Evolutionary conservation across 23 tunicate species (phyloP), one percentile per base, ranked within the genome.

Genomic region (Phallusia fumigata): DNA sequence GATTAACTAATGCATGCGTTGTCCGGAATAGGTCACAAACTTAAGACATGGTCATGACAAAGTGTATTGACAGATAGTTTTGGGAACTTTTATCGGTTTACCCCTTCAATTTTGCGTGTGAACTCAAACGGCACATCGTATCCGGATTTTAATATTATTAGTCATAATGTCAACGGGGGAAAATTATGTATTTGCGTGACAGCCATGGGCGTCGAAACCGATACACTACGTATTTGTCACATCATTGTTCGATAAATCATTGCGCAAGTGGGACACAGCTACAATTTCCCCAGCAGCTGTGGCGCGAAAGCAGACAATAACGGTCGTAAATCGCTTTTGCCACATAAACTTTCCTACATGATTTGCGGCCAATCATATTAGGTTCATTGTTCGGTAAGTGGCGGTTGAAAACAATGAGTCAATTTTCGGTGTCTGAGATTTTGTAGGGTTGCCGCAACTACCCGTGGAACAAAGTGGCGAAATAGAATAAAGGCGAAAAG

Each of bases 331-430:
- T 58, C 69, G 69, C 15, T 22, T 58, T 11, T 16, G 28, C 28
- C 13, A 58, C 69, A 58, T 58, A 58, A 58, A 58, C 69, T 58
- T 58, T 58, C 69, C 69, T 58, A 58, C 69, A 58, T 13, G 69
- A 58, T 58, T 40, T 58, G 69, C 69, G 69, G 69, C 28, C 3
- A 13, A 6, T 6, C 15, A 58, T 58, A 13, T 58, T 58, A 58
- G 28, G 69, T 21, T 2, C 16, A 58, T 58, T 58, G 69, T 58
- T 58, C 69, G 69, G 69, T 58, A 58, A 58, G 69, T 58, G 69
- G 69, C 69, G 16, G 69, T 58, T 58, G 69, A 58, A 58, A 58
- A 58, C 69, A 58, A 58, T 21, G 16, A 24, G 69, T 6, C 69
- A 58, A 58, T 58, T 58, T 58, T 58, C 69, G 28, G 28, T 58